Evolutionary conservation across 1,140 invertebrate species (phyloP).

Genomic region (Campoletis sonorensis): DNA sequence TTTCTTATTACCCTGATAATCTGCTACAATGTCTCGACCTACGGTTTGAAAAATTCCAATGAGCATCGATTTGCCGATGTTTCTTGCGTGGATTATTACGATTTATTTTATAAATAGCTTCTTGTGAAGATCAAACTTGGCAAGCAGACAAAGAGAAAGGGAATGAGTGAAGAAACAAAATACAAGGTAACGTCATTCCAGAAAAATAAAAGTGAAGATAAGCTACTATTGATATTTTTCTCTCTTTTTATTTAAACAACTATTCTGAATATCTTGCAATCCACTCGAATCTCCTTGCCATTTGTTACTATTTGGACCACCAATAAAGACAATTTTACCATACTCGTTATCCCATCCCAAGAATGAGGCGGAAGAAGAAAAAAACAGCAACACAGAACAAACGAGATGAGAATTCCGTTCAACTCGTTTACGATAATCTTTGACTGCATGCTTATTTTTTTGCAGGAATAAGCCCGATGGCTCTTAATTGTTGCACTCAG

Average conservation of each 20-base stretch:
- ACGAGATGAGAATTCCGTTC: conserved; percentile 16
- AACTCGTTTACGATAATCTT: conserved; percentile 29
- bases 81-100: not conserved
- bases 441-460: not conserved
- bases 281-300: conserved; percentile 1
- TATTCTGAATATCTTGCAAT: not conserved
- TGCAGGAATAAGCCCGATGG: not conserved
- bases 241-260: not conserved
- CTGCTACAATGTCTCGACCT: conserved; percentile 25
- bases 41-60: conserved; percentile 12
- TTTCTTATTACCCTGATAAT: conserved; percentile 41
- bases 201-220: not conserved
- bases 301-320: not conserved
- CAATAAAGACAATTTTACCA: conserved; percentile 35
- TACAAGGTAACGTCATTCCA: not conserved
- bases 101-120: conserved; percentile 36
- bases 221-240: not conserved
- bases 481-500: conserved; percentile 19
- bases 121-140: not conserved
- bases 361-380: not conserved
- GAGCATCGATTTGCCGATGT: not conserved
- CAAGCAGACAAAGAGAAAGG: not conserved
- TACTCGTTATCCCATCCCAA: conserved; percentile 31
- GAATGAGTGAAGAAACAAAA: not conserved
- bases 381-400: not conserved